These are phyloP conservation scores for Clytia hemisphaerica DNA, from an alignment of 30 jellyfish, hydroid and myxozoan species.

Conservation along the genomic window DNA sequence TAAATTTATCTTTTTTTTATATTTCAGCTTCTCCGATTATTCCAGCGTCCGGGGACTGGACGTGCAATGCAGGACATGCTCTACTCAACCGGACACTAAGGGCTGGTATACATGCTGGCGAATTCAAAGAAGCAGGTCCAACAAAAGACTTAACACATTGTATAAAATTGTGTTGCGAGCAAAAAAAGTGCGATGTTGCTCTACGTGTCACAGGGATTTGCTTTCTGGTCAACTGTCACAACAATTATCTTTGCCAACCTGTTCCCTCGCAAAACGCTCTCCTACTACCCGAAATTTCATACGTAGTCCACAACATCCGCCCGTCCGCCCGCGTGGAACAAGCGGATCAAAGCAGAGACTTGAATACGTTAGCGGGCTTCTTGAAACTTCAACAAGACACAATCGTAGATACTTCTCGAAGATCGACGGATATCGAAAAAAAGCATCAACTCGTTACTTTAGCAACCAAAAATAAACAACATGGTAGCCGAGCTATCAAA, in stretches of 20 bases:
- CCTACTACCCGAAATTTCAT: conserved; percentile 58
- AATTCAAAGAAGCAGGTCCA: conserved; percentile 79
- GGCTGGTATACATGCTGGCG: conserved; percentile 94
- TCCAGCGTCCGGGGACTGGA: conserved; percentile 78
- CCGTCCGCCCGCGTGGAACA: neutral
- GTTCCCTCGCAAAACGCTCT: conserved; percentile 70
- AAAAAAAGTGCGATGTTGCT: conserved; percentile 82
- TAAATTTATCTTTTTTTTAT: too few relatives aligned
- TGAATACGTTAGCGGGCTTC: too few relatives aligned
- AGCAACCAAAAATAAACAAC: too few relatives aligned
- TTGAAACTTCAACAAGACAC: too few relatives aligned
- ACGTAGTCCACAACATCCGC: conserved; percentile 37
- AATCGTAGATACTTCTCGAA: too few relatives aligned
- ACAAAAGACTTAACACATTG: conserved; percentile 56
- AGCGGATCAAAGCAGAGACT: too few relatives aligned
- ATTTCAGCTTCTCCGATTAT: conserved; percentile 60
- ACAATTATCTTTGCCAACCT: conserved; percentile 64
- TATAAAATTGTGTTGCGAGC: conserved; percentile 85
- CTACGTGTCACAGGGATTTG: conserved; percentile 87
- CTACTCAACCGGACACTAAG: conserved; percentile 74
- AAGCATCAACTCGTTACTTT: too few relatives aligned
- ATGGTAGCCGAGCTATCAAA: too few relatives aligned
- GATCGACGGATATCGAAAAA: too few relatives aligned
- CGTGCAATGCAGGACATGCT: conserved; percentile 72
- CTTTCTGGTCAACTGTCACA: conserved; percentile 75